These are phyloP conservation scores for Craterocephalus amniculus DNA, from an alignment of 2,797 vertebrate genomes.

Conservation along the genomic window DNA sequence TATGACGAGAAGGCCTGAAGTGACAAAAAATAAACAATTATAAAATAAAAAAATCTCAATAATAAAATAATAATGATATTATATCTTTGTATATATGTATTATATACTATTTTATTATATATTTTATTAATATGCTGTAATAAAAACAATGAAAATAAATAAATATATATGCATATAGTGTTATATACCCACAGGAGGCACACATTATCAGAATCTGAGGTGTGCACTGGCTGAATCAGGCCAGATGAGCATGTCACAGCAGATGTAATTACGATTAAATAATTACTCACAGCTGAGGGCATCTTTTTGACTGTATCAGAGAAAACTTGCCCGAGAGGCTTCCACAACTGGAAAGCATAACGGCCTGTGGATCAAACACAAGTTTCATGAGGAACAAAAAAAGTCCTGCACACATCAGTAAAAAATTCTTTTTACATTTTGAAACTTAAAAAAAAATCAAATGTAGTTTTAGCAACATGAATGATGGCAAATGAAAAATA, in stretches of 20 bases:
- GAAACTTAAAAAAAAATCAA: neutral
- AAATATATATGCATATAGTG: too few species aligned
- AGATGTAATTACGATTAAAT: neutral
- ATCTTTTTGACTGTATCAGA: slow-evolving; percentile 87
- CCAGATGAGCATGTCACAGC: neutral
- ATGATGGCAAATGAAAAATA: neutral
- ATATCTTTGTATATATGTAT: too few species aligned
- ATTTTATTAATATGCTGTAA: too few species aligned
- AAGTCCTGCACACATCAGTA: neutral
- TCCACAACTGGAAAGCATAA: slow-evolving; percentile 91
- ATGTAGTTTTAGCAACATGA: neutral
- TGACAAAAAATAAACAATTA: too few species aligned
- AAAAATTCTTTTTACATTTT: neutral
- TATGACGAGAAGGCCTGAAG: slow-evolving; percentile 76
- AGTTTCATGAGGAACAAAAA: neutral
- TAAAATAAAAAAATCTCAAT: too few species aligned
- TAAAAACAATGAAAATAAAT: too few species aligned
- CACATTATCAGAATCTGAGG: neutral
- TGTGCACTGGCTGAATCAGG: neutral
- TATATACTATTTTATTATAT: too few species aligned
- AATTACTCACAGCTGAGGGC: slow-evolving; percentile 85
- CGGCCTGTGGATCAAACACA: slow-evolving; percentile 81
- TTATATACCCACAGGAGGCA: too few species aligned
- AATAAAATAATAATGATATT: too few species aligned
- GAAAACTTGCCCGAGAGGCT: slow-evolving; percentile 89